phyloP scores from a whole-genome alignment of 2,888 invertebrate species.

The Ashinkailepas kermadecensis region DNA sequence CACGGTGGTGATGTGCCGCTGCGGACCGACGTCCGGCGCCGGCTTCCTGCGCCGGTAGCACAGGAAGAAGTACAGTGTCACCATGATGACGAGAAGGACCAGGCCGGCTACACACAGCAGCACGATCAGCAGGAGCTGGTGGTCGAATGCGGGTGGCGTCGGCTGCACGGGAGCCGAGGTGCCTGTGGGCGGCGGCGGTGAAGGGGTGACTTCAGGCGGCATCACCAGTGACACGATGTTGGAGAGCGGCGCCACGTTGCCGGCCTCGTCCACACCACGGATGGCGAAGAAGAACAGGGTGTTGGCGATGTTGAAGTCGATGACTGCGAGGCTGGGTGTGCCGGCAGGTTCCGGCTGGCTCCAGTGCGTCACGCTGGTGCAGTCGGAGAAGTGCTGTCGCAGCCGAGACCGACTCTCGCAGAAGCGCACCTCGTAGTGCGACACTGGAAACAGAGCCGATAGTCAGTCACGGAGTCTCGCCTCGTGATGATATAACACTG shows the following conservation, averaged over 20 bases:
- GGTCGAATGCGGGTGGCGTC: background rate
- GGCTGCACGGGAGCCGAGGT: slow-evolving; percentile 25
- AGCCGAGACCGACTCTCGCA: slow-evolving; percentile 23
- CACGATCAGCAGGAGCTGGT: slow-evolving; percentile 30
- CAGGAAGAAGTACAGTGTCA: slow-evolving; percentile 30
- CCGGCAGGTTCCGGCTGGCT: slow-evolving; percentile 31
- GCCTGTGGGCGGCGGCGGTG: slow-evolving; percentile 43
- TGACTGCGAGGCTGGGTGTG: slow-evolving; percentile 42
- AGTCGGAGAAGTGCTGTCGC: background rate
- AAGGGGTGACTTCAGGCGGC: slow-evolving; percentile 46
- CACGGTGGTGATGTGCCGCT: background rate
- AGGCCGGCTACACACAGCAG: slow-evolving; percentile 30
- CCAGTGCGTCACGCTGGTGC: slow-evolving; percentile 26
- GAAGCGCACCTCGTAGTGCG: slow-evolving; percentile 47
- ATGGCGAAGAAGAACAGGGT: slow-evolving; percentile 50
- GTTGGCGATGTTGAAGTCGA: slow-evolving; percentile 48
- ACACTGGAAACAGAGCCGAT: slow-evolving; percentile 38
- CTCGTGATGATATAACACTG: too few species aligned
- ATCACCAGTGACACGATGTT: slow-evolving; percentile 51
- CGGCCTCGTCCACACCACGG: slow-evolving; percentile 46
- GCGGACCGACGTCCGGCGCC: background rate
- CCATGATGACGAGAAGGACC: slow-evolving; percentile 27
- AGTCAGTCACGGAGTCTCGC: slow-evolving; percentile 20
- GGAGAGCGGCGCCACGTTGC: slow-evolving; percentile 44
- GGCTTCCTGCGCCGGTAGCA: slow-evolving; percentile 29